Percentiles rank a stretch among this genome's conserved stretches.
phyloP scores from a whole-genome alignment of 1,140 invertebrate species.

The Drosophila suzukii region DNA sequence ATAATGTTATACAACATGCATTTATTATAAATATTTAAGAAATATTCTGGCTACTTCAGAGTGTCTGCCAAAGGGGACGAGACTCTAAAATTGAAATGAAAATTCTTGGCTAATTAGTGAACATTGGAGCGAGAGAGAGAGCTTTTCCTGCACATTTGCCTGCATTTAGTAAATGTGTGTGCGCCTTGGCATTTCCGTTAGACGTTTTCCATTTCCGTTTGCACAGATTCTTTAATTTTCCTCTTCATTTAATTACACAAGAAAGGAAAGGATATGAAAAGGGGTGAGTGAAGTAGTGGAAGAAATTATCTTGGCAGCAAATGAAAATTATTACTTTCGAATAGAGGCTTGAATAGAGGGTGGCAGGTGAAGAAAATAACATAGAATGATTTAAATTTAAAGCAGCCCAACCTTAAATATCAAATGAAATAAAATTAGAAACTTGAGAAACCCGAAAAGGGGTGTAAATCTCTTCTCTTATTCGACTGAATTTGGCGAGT shows the following conservation, averaged over 20 bases:
- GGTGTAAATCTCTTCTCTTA: not conserved
- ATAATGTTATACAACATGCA: conserved; percentile 43
- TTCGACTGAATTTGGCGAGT: not conserved
- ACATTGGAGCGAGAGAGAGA: not conserved
- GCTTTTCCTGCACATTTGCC: conserved; percentile 41
- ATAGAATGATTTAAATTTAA: too few relatives aligned
- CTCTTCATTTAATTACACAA: conserved; percentile 59
- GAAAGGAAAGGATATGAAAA: not conserved
- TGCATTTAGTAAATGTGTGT: conserved; percentile 51
- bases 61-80: not conserved
- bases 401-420: too few relatives aligned
- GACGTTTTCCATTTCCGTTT: conserved; percentile 63
- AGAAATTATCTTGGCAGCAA: not conserved
- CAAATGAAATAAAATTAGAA: too few relatives aligned
- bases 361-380: too few relatives aligned
- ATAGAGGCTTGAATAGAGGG: not conserved
- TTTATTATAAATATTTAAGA: conserved; percentile 61
- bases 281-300: not conserved
- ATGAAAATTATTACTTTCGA: conserved; percentile 5
- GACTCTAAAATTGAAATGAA: conserved; percentile 50
- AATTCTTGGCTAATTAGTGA: conserved; percentile 56
- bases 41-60: conserved; percentile 37
- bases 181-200: conserved; percentile 53
- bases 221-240: conserved; percentile 22
- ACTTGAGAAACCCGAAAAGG: not conserved